Base-by-base conservation (phyloP, 2,113 vertebrate genomes). In the Cheilinus undulatus region DNA sequence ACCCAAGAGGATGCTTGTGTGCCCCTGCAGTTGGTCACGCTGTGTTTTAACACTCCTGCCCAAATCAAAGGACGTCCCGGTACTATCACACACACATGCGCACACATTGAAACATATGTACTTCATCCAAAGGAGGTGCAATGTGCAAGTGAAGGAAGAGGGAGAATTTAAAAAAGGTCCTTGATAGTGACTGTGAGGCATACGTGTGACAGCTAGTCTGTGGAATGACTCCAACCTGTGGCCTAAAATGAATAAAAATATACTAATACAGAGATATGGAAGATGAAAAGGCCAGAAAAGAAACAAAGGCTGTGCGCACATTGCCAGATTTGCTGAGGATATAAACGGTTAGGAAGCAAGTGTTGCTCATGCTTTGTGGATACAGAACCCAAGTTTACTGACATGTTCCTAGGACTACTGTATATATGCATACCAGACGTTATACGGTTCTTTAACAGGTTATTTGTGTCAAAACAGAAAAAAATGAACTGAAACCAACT, bases 381-480 rank as follows among this genome's bases (percentile, higher is more conserved):
- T 94, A 93, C 89, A 91, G 90, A 94, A 92, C 89, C 94, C 91
- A 93, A 89, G 90, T 93, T 92, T 92, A 91, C 91, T 89, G 92
- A 93, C 88, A 91, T 89, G 87, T 91, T 92, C 86, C 93, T 95
- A 94, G 89, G 91, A 91, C 93, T 95, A 94, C 90, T 89, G 93
- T 92, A 93, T 92, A 93, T 94, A 93, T 93, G 90, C 89, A 90
- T 92, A 92, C 90, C 91, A 93, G 90, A 93, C 90, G 80, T 90
- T 91, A 94, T 91, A 91, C 84, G 82, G 88, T 91, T 90, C 82
- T 88, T 91, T 86, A 86, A 93, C 90, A 90, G 89, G 90, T 92
- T 92, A 93, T 90, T 92, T 89, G 93, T 90, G 89, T 94, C 87
- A 90, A 90, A 92, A 84, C 50, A 86, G 73, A 59, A 57, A 38